Conservation (phyloP, 92 coral and sea anemone genomes). For the Porites lobata region DNA sequence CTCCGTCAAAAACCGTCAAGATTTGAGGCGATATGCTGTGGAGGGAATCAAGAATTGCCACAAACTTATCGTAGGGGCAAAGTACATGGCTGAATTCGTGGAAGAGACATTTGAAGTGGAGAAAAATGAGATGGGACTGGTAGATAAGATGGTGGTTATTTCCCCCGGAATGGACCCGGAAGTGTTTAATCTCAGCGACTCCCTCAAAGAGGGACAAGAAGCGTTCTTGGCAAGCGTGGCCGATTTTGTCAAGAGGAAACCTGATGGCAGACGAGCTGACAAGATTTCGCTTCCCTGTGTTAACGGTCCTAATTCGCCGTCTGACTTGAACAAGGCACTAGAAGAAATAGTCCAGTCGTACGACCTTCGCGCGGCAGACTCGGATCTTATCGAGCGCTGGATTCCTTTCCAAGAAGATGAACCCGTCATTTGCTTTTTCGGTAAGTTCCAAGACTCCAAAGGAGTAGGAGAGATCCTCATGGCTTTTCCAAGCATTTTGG, state of each 20-base stretch:
- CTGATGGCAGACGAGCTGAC: constrained; percentile 75
- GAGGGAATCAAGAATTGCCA: constrained; percentile 83
- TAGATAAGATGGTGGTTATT: constrained; percentile 73
- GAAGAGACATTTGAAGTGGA: constrained; percentile 67
- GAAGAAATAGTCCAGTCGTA: constrained; percentile 74
- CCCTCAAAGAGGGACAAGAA: constrained; percentile 70
- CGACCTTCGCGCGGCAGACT: constrained; percentile 87
- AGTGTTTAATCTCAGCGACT: constrained; percentile 78
- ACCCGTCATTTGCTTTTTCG: constrained; percentile 89
- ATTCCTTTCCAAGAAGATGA: constrained; percentile 75
- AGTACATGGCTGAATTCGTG: constrained; percentile 70
- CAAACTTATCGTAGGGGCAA: constrained; percentile 85
- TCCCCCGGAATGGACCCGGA: constrained; percentile 94
- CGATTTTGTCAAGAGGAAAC: constrained; percentile 76
- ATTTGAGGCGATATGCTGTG: constrained; percentile 78
- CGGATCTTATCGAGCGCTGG: constrained; percentile 89
- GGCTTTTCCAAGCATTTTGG: constrained; percentile 82
- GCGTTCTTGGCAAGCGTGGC: constrained; percentile 75
- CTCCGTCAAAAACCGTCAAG: constrained; percentile 79
- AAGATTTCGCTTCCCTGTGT: constrained; percentile 62
- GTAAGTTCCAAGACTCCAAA: constrained; percentile 88
- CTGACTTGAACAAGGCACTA: constrained; percentile 63
- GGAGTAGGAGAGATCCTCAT: constrained; percentile 90
- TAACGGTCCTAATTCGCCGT: constrained; percentile 15
- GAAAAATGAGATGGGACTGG: constrained; percentile 70